phyloP scores from a whole-genome alignment of 2,888 invertebrate species.

The Limnephilus rhombicus region DNA sequence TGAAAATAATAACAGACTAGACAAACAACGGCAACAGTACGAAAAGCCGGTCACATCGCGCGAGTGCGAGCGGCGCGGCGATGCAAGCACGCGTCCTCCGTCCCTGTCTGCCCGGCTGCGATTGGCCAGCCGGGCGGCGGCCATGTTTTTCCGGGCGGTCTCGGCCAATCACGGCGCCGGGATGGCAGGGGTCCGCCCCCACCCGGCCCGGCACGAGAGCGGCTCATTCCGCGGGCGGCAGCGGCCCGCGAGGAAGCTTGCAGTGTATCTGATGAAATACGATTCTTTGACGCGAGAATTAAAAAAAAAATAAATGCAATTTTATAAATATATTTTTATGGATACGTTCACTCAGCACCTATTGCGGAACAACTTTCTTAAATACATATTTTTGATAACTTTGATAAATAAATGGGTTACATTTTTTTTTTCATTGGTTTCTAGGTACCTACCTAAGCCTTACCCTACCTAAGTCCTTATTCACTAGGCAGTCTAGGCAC shows the following conservation, averaged over 20 bases:
- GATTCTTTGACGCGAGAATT: not conserved
- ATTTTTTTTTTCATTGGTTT: too few relatives aligned
- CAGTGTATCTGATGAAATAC: not conserved
- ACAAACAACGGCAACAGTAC: slow-evolving; percentile 30
- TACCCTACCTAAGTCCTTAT: too few relatives aligned
- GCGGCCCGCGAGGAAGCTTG: slow-evolving; percentile 64
- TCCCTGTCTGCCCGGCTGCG: slow-evolving; percentile 10
- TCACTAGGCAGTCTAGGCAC: too few relatives aligned
- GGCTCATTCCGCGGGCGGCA: slow-evolving; percentile 68
- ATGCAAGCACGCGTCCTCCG: slow-evolving; percentile 3
- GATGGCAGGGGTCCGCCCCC: slow-evolving; percentile 27
- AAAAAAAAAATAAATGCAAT: slow-evolving; percentile 27
- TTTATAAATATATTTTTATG: not conserved
- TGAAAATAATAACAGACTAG: slow-evolving; percentile 41
- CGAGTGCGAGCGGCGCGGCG: slow-evolving; percentile 41
- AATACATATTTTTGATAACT: too few relatives aligned
- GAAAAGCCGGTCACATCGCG: slow-evolving; percentile 19
- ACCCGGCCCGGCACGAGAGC: slow-evolving; percentile 68
- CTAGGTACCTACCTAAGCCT: too few relatives aligned
- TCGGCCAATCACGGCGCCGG: slow-evolving; percentile 37
- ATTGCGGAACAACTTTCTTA: too few relatives aligned
- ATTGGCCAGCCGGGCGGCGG: slow-evolving; percentile 51
- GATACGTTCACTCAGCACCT: not conserved
- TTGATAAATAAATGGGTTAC: too few relatives aligned
- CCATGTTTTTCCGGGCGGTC: slow-evolving; percentile 47